A percentile compares a stretch with the other conserved stretches of the same genome.
Evolutionary conservation across 2,888 invertebrate species (phyloP).

Genomic region (Aphidoletes aphidimyza): DNA sequence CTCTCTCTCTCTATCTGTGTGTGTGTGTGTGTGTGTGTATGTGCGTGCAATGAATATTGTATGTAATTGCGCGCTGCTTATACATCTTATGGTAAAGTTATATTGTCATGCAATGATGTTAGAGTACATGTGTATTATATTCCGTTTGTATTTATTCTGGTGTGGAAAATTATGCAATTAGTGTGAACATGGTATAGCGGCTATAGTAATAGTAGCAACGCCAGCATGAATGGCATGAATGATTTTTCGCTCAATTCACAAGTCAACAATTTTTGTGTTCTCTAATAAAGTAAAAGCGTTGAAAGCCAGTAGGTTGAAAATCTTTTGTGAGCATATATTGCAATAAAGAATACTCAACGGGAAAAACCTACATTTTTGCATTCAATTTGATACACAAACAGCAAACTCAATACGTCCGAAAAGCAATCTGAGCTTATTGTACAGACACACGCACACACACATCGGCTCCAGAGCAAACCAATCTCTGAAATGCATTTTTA

Average conservation of each 20-base stretch:
- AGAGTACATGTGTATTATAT: background rate
- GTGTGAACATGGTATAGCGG: background rate
- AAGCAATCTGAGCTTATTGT: background rate
- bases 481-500: background rate
- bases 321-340: background rate
- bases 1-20: background rate
- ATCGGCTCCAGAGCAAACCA: background rate
- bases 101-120: background rate
- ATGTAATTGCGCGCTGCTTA: background rate
- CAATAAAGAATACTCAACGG: background rate
- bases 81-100: background rate
- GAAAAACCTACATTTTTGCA: background rate
- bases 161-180: constrained; percentile 11
- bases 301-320: too few species aligned
- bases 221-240: too few species aligned
- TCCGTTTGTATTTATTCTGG: background rate
- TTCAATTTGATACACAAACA: background rate
- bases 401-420: too few species aligned
- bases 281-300: background rate
- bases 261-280: constrained; percentile 1
- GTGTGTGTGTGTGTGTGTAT: background rate
- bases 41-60: constrained; percentile 26
- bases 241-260: background rate
- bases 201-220: too few species aligned
- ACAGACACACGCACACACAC: background rate